Conservation (phyloP, 2,113 vertebrate species). For the Danio rerio region DNA sequence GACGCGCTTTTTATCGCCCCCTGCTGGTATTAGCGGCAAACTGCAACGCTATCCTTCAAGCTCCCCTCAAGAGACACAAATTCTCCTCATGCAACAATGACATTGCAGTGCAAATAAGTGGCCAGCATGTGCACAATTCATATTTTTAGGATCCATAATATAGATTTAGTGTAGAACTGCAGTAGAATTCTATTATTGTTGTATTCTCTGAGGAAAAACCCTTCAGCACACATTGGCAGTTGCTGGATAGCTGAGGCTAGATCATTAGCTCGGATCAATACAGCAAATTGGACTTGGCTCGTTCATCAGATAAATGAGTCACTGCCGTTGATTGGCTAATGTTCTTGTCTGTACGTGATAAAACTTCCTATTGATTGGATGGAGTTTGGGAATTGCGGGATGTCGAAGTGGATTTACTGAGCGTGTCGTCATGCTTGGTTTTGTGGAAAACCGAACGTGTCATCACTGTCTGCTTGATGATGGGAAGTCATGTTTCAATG, state of each 20-base stretch:
- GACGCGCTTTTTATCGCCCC: background rate
- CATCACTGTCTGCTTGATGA: background rate
- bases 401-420: slow-evolving; percentile 9
- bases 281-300: slow-evolving; percentile 19
- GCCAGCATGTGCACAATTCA: background rate
- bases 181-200: slow-evolving; percentile 9
- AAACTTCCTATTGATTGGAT: slow-evolving; percentile 42
- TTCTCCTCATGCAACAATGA: background rate
- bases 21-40: slow-evolving; percentile 1
- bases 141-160: background rate
- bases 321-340: slow-evolving; percentile 16
- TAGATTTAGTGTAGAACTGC: slow-evolving; percentile 19
- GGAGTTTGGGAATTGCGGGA: background rate
- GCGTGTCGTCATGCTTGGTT: background rate
- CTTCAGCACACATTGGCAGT: slow-evolving; percentile 16
- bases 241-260: slow-evolving; percentile 28
- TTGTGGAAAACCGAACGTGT: background rate
- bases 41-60: slow-evolving; percentile 10
- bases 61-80: background rate
- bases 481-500: background rate
- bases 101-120: background rate
- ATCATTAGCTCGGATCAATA: slow-evolving; percentile 32
- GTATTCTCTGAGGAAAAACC: background rate
- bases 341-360: slow-evolving; percentile 30
- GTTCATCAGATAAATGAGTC: slow-evolving; percentile 28